These are phyloP conservation scores for Acanthopleura granulata DNA, from an alignment of 2,888 invertebrate genomes.

Conservation along the genomic window DNA sequence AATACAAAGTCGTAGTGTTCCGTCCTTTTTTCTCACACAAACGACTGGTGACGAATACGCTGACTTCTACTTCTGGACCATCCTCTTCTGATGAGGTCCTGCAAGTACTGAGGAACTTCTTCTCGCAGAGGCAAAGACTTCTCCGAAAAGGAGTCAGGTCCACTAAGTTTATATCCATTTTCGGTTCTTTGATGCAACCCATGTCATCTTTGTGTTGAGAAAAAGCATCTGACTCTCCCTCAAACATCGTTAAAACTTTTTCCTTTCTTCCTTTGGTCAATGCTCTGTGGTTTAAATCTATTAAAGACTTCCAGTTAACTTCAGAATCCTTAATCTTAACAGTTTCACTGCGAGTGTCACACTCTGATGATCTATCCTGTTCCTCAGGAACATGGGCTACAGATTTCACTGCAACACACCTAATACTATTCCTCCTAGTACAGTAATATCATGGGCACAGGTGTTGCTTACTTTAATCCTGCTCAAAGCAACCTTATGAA, in stretches of 20 bases:
- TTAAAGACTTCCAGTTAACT: slow-evolving; percentile 26
- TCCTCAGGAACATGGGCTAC: not conserved
- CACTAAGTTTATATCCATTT: slow-evolving; percentile 31
- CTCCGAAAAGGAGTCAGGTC: slow-evolving; percentile 23
- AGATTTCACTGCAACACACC: no score
- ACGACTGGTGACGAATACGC: slow-evolving; percentile 32
- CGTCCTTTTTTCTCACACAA: slow-evolving; percentile 35
- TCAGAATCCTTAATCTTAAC: not conserved
- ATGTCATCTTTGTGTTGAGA: slow-evolving; percentile 24
- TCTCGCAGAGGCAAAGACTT: not conserved
- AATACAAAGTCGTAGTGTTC: slow-evolving; percentile 31
- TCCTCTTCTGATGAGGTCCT: not conserved
- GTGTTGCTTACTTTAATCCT: no score
- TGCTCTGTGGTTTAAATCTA: slow-evolving; percentile 22
- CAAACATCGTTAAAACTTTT: slow-evolving; percentile 21
- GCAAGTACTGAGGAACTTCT: not conserved
- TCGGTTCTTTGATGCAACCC: slow-evolving; percentile 21
- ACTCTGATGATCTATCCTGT: not conserved
- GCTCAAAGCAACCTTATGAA: no score
- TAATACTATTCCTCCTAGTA: no score
- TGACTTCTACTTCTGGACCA: not conserved
- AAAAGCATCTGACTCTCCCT: slow-evolving; percentile 30
- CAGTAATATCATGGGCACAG: no score
- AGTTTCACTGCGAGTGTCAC: not conserved
- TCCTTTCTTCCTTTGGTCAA: slow-evolving; percentile 25